These are phyloP conservation scores for Torymus aiolomorphi DNA, from an alignment of 2,888 invertebrate genomes.

Conservation along the genomic window DNA sequence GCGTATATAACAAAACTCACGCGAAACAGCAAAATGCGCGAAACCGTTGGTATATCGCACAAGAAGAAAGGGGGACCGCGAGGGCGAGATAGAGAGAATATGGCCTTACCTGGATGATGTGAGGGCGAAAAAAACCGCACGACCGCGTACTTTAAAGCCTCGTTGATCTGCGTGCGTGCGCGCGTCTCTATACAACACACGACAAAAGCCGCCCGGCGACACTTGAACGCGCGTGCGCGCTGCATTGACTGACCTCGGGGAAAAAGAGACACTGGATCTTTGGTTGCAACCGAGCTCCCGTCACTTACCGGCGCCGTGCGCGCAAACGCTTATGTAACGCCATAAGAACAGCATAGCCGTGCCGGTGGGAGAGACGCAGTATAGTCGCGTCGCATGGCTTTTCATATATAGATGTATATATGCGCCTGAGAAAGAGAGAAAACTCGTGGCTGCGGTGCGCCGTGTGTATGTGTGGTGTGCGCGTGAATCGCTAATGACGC, in stretches of 20 bases:
- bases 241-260: conserved; percentile 44
- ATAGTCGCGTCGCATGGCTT: conserved; percentile 2
- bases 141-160: neutral
- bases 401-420: neutral
- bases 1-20: too few species aligned
- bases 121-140: too few species aligned
- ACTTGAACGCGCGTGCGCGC: too few species aligned
- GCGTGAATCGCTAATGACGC: conserved; percentile 36
- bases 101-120: too few species aligned
- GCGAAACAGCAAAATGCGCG: too few species aligned
- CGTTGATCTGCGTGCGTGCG: neutral
- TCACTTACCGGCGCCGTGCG: neutral
- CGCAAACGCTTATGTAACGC: conserved; percentile 54
- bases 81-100: too few species aligned
- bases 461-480: too few species aligned
- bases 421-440: neutral
- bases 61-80: too few species aligned
- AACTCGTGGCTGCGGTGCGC: neutral
- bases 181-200: neutral
- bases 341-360: conserved; percentile 6
- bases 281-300: too few species aligned
- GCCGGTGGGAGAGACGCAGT: conserved; percentile 1
- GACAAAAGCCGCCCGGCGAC: too few species aligned
- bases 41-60: too few species aligned
- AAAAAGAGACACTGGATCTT: conserved; percentile 29